These are phyloP conservation scores for Microvelia longipes DNA, from an alignment of 1,140 invertebrate species.

Conservation along the genomic window DNA sequence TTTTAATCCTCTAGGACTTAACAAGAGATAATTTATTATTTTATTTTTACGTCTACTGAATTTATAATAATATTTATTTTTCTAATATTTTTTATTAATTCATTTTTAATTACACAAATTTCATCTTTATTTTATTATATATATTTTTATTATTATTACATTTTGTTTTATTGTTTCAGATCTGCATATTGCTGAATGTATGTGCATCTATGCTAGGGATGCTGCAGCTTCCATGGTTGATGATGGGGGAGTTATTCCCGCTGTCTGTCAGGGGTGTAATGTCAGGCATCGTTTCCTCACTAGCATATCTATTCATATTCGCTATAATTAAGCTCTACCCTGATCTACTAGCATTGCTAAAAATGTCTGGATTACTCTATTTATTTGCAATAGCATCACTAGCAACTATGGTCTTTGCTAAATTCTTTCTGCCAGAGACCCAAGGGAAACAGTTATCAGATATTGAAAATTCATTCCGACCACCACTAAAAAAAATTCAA, in stretches of 20 bases:
- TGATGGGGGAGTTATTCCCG: slow-evolving; percentile 58
- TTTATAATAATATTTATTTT: too few relatives aligned
- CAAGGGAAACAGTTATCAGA: slow-evolving; percentile 60
- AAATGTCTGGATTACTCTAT: slow-evolving; percentile 55
- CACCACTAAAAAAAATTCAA: neutral
- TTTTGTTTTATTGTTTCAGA: neutral
- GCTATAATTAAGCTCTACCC: slow-evolving; percentile 52
- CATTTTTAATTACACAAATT: too few relatives aligned
- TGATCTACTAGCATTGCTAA: slow-evolving; percentile 36
- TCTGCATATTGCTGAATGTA: slow-evolving; percentile 48
- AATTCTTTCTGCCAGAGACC: slow-evolving; percentile 61
- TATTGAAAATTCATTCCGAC: slow-evolving; percentile 39
- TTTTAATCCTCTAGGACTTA: too few relatives aligned
- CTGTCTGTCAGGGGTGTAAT: slow-evolving; percentile 46
- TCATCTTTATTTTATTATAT: neutral
- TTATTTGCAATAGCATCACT: slow-evolving; percentile 54
- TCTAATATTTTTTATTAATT: too few relatives aligned
- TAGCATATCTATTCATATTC: slow-evolving; percentile 54
- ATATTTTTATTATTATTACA: neutral
- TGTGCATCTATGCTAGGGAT: slow-evolving; percentile 56
- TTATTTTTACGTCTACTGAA: too few relatives aligned
- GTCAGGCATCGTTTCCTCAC: slow-evolving; percentile 48
- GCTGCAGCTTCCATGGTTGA: slow-evolving; percentile 54
- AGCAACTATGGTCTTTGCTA: slow-evolving; percentile 46
- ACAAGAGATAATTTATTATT: too few relatives aligned